Percentiles rank a stretch among this genome's conserved stretches.
Evolutionary conservation across 2,113 vertebrate genomes (phyloP).

Genomic region (Nesogale talazaci): DNA sequence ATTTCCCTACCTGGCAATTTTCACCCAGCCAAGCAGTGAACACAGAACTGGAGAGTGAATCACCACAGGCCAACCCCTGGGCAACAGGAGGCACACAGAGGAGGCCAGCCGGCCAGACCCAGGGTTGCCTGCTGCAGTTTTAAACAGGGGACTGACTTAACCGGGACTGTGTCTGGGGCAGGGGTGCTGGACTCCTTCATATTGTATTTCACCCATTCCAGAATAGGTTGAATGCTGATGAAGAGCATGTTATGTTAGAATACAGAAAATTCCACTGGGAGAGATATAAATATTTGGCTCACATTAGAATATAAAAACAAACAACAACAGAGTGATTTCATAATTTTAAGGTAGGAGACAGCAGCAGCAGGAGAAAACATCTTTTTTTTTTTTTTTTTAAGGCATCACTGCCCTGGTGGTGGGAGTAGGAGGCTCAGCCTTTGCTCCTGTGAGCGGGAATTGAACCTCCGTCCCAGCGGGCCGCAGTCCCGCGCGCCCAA

Average conservation of each 20-base stretch:
- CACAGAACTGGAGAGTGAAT: slow-evolving; percentile 33
- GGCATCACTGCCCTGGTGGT: no score
- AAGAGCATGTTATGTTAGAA: slow-evolving; percentile 33
- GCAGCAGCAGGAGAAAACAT: slow-evolving; percentile 42
- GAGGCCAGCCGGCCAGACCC: background rate
- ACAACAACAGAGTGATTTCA: slow-evolving; percentile 31
- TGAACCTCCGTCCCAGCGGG: no score
- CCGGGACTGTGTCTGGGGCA: slow-evolving; percentile 38
- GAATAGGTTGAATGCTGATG: slow-evolving; percentile 48
- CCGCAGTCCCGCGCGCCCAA: no score
- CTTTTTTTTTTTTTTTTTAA: no score
- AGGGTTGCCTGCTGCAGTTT: slow-evolving; percentile 8
- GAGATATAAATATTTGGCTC: slow-evolving; percentile 28
- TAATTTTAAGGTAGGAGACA: slow-evolving; percentile 13
- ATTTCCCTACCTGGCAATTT: slow-evolving; percentile 41
- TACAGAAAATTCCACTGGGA: slow-evolving; percentile 44
- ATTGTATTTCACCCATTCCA: slow-evolving; percentile 53
- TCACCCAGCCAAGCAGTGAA: slow-evolving; percentile 16
- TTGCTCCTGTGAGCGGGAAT: no score
- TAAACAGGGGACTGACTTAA: slow-evolving; percentile 56
- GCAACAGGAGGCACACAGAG: background rate
- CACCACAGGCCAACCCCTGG: background rate
- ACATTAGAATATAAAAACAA: slow-evolving; percentile 18
- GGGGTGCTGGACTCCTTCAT: slow-evolving; percentile 54
- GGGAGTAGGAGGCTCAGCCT: no score